phyloP scores from a whole-genome alignment of 1,140 invertebrate species.

The Pteromalus puparum region DNA sequence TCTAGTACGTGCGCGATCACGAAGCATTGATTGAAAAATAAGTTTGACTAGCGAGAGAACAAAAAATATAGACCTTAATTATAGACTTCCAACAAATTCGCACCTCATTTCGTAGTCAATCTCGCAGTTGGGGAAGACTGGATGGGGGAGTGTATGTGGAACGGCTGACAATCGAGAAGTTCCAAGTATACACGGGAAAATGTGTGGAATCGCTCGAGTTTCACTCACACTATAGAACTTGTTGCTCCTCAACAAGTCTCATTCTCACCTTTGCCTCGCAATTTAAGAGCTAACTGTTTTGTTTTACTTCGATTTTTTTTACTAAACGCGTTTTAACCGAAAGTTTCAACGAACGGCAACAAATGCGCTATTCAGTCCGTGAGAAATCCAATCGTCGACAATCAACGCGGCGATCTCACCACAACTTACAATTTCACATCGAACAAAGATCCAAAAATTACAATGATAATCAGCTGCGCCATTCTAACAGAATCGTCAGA shows the following conservation, averaged over 20 bases:
- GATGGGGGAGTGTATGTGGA: constrained; percentile 6
- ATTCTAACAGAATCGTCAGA: no score
- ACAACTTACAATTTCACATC: not conserved
- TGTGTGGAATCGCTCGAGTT: constrained; percentile 37
- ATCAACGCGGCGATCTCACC: not conserved
- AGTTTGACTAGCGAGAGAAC: not conserved
- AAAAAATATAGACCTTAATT: not conserved
- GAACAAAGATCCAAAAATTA: not conserved
- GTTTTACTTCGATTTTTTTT: not conserved
- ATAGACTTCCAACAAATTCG: not conserved
- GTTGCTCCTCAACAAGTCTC: no score
- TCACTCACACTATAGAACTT: not conserved
- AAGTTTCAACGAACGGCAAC: not conserved
- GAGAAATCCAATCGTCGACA: constrained; percentile 18
- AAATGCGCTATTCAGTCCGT: constrained; percentile 47
- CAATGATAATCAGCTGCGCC: no score
- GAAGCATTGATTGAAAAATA: not conserved
- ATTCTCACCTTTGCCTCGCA: no score
- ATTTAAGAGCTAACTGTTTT: no score
- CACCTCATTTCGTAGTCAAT: not conserved
- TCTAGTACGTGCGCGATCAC: not conserved
- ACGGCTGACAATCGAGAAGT: constrained; percentile 15
- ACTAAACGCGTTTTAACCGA: not conserved
- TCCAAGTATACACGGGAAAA: constrained; percentile 27
- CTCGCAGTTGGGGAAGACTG: constrained; percentile 51